phyloP scores from a whole-genome alignment of 2,113 vertebrate species.

The Onychostruthus taczanowskii region DNA sequence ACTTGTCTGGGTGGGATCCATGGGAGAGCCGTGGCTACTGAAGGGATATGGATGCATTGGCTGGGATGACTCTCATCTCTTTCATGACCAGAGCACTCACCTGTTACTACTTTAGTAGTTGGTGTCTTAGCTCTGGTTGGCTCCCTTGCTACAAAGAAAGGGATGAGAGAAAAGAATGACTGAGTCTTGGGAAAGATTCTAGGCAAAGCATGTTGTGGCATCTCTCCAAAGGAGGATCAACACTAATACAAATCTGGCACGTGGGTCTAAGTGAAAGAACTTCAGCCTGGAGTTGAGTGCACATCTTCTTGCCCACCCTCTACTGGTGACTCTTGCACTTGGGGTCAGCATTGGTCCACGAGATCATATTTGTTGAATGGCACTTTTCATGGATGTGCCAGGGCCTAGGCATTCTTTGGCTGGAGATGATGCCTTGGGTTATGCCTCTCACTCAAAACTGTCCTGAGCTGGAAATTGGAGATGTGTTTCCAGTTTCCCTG shows the following conservation, averaged over 20 bases:
- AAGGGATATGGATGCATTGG: not conserved
- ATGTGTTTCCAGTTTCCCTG: not conserved
- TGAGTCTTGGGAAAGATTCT: not conserved
- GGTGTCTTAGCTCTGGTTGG: slow-evolving; percentile 39
- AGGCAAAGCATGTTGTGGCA: not conserved
- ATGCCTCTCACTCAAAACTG: not conserved
- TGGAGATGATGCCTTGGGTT: not conserved
- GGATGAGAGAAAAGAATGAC: not conserved
- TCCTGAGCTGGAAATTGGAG: not conserved
- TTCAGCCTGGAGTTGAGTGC: not conserved
- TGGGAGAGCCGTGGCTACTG: accelerated
- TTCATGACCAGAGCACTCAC: slow-evolving; percentile 14
- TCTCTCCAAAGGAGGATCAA: not conserved
- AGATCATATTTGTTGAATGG: not conserved
- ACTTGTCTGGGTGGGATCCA: not conserved
- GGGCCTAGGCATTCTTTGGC: not conserved
- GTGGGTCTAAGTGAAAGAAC: not conserved
- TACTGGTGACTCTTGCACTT: not conserved
- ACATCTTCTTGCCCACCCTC: not conserved
- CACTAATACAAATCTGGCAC: not conserved
- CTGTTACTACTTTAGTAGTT: slow-evolving; percentile 43
- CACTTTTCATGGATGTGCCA: not conserved
- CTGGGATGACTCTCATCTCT: not conserved
- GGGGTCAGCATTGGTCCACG: not conserved
- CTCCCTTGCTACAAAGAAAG: slow-evolving; percentile 45